Conservation (phyloP, 2,113 vertebrate species). For the Eurypyga helias region DNA sequence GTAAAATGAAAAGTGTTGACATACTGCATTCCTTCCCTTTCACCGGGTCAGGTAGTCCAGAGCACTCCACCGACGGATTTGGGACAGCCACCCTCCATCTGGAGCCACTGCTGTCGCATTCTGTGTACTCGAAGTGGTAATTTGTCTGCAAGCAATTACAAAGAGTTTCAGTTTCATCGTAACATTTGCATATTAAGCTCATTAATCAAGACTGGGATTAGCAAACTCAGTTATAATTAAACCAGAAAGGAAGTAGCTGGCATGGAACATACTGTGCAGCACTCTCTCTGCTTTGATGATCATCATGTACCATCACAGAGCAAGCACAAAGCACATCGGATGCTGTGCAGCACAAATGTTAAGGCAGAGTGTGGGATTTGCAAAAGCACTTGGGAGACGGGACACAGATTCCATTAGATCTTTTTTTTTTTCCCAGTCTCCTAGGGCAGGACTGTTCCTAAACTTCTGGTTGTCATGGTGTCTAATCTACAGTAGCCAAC, state of each 20-base stretch:
- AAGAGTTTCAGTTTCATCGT: slow-evolving; percentile 63
- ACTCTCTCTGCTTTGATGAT: neutral
- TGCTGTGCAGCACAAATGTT: neutral
- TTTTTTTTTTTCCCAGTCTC: neutral
- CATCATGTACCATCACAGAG: neutral
- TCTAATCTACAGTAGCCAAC: neutral
- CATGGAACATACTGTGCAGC: neutral
- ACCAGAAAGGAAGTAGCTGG: slow-evolving; percentile 39
- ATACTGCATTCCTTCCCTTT: slow-evolving; percentile 96
- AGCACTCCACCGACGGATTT: slow-evolving; percentile 81
- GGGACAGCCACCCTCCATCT: slow-evolving; percentile 97
- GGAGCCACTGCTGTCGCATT: slow-evolving; percentile 94
- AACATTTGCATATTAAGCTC: slow-evolving; percentile 52
- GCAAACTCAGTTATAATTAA: slow-evolving; percentile 47
- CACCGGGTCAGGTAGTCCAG: slow-evolving; percentile 91
- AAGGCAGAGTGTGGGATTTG: neutral
- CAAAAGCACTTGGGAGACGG: neutral
- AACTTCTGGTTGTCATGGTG: neutral
- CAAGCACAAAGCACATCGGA: neutral
- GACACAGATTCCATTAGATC: neutral
- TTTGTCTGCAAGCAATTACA: slow-evolving; percentile 85
- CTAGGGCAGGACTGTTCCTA: neutral
- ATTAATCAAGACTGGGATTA: slow-evolving; percentile 56
- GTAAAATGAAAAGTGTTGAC: slow-evolving; percentile 65
- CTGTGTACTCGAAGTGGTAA: slow-evolving; percentile 98